Percentiles rank a stretch among this genome's conserved stretches.
phyloP scores from a whole-genome alignment of 23 tunicate species.

The Ciona savignyi region DNA sequence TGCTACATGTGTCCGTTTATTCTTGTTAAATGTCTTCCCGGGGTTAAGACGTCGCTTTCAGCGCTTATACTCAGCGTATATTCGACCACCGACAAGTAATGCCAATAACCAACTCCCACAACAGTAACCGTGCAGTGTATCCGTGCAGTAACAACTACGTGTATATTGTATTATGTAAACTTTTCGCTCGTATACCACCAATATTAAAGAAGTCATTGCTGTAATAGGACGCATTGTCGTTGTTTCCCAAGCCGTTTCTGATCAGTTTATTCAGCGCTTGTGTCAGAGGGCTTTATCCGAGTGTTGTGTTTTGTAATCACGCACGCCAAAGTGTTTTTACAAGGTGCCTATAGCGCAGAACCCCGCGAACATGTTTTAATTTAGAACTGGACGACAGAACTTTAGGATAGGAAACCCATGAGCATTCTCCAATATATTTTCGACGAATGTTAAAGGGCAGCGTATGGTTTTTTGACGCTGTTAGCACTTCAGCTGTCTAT shows the following conservation, averaged over 20 bases:
- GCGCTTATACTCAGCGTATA: conserved; percentile 43
- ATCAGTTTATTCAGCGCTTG: no score
- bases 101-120: no score
- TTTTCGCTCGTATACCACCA: no score
- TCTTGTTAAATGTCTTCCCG: conserved; percentile 72
- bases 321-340: not conserved
- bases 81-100: conserved; percentile 28
- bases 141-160: no score
- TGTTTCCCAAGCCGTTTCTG: no score
- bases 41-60: conserved; percentile 60
- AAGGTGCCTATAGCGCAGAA: not conserved
- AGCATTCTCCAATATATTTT: not conserved
- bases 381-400: not conserved
- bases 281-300: not conserved
- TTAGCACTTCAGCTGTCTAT: no score
- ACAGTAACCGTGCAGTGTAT: no score
- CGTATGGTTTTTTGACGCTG: not conserved
- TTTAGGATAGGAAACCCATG: not conserved
- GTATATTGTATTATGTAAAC: no score
- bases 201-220: no score
- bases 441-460: not conserved
- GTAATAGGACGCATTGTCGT: no score
- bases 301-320: not conserved
- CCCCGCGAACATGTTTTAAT: not conserved
- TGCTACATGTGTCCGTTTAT: conserved; percentile 71